Conservation (phyloP, 2,888 invertebrate genomes). For the Tuberolachnus salignus region DNA sequence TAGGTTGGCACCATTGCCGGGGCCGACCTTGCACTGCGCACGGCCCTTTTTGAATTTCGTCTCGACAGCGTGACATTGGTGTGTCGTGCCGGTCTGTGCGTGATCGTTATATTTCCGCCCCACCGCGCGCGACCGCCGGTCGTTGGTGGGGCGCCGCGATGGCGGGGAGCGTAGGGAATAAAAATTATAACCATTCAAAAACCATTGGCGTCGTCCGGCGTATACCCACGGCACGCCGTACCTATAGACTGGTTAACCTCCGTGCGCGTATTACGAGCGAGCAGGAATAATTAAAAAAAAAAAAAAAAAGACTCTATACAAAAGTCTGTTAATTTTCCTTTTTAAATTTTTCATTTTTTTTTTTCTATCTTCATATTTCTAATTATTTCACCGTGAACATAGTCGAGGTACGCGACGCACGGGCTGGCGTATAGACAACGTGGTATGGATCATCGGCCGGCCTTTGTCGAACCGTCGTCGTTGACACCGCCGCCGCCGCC, state of each 20-base stretch:
- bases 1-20: slow-evolving; percentile 5
- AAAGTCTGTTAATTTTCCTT: too few species aligned
- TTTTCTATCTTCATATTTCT: not conserved
- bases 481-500: not conserved
- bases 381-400: too few species aligned
- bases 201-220: slow-evolving; percentile 8
- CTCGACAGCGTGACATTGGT: not conserved
- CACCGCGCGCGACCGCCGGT: not conserved
- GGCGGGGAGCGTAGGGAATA: not conserved
- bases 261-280: too few species aligned
- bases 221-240: not conserved
- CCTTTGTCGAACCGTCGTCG: not conserved
- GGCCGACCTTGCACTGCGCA: slow-evolving; percentile 22
- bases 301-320: too few species aligned
- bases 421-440: not conserved
- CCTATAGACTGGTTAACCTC: not conserved
- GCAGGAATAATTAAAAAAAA: too few species aligned
- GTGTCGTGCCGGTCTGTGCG: not conserved
- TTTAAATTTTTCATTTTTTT: not conserved
- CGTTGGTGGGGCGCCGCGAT: not conserved
- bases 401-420: not conserved
- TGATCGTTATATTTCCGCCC: slow-evolving; percentile 44
- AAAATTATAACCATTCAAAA: slow-evolving; percentile 5
- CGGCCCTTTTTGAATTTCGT: slow-evolving; percentile 41
- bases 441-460: slow-evolving; percentile 27